Evolutionary conservation across 2,888 invertebrate species (phyloP), one percentile per base, ranked within the genome.

Genomic region (Phengaris arion): DNA sequence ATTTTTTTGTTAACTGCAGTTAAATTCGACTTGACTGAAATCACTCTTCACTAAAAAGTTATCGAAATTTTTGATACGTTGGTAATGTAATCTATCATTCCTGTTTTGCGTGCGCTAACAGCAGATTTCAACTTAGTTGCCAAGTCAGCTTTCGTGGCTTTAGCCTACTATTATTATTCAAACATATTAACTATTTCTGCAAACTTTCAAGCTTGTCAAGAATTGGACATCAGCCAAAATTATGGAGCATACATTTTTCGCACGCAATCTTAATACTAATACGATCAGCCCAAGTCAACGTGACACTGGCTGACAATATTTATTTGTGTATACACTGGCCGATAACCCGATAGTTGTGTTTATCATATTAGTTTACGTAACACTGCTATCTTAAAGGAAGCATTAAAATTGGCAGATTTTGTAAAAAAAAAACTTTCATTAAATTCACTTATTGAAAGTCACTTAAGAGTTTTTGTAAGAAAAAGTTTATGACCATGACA

Each of bases 211-310:
- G 69, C 55, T 48, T 70, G 57, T 70, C 75, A 75, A 55, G 48
- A 54, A 52, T 72, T 75, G 75, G 70, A 70, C 51, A 35, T 57
- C 57, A 70, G 75, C 75, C 75, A 75, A 75, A 75, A 35, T 51
- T 70, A 70, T 51, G 45, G 45, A 46, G 59, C 70, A 51, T 57
- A 75, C 9, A 75, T 72, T 75, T 75, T 75, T 57, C 48, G 75
- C 54, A 54, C 59, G 75, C 75, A 59, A 70, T 57, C 57, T 70
- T 45, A 75, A 70, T 57, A 75, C 51, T 48, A 70, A 75, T 46
- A 45, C 51, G 70, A 75, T 75, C 75, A 75, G 22, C 10, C 70
- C 57, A 6, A 22, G 51, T n/a, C 51, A 35, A 48, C 75, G 75
- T 75, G 75, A 70, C 45, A 59, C 68, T 68, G 15, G 57, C 70